Percentiles rank a stretch among this genome's conserved stretches.
phyloP scores from a whole-genome alignment of 1,140 invertebrate species.

The Drosophila lacteicornis region DNA sequence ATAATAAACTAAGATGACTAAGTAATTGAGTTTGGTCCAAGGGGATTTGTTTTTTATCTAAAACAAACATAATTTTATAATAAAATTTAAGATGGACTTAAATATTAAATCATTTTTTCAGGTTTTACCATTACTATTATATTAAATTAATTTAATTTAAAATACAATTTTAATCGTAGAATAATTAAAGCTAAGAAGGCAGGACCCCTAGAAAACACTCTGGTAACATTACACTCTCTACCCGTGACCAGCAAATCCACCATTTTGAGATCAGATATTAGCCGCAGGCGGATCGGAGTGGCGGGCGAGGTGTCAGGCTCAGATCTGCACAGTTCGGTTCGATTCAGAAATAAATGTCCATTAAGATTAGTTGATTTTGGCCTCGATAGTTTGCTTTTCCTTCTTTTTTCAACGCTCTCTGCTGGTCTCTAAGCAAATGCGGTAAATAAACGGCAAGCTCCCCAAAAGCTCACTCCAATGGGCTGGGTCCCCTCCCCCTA shows the following conservation, averaged over 20 bases:
- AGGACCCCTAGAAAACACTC: conserved; percentile 2
- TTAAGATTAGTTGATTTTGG: conserved; percentile 82
- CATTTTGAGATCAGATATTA: conserved; percentile 34
- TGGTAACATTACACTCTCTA: not conserved
- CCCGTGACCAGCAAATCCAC: conserved; percentile 17
- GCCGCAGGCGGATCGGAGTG: conserved; percentile 43
- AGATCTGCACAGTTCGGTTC: conserved; percentile 40
- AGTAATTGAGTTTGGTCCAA: not conserved
- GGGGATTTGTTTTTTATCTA: not conserved
- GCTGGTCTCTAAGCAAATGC: conserved; percentile 64
- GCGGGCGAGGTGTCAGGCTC: conserved; percentile 60
- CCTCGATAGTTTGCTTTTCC: conserved; percentile 68
- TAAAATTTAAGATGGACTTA: not conserved
- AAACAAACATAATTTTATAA: not conserved
- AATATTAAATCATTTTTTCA: too few relatives aligned
- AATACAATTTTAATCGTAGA: not conserved
- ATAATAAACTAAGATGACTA: too few relatives aligned
- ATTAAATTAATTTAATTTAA: not conserved
- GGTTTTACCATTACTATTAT: not conserved
- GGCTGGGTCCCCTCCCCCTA: conserved; percentile 1
- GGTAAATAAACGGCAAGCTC: conserved; percentile 70
- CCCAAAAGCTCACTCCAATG: conserved; percentile 43
- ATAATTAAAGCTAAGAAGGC: not conserved
- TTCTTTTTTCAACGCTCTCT: conserved; percentile 8
- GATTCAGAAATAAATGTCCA: conserved; percentile 69